Evolutionary conservation across 2,888 invertebrate genomes (phyloP), one percentile per base, ranked within the genome.

Genomic region (Glaucopsyche alexis): DNA sequence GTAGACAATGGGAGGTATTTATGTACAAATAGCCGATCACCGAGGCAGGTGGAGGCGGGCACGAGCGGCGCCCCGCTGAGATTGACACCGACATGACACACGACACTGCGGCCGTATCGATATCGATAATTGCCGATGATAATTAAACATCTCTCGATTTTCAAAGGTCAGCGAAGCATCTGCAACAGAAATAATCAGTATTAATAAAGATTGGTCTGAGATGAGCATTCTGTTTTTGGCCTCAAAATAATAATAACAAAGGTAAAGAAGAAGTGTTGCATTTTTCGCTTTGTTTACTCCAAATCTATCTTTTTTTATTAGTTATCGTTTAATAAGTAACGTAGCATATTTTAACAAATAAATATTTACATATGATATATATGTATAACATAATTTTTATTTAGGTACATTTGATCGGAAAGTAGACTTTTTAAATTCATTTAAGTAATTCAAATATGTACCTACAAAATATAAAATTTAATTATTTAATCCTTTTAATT

Each of bases 61-160:
- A 80, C 81, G 79, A 75, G 79, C 77, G 80, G 77, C 81, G 73
- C 79, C 83, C 84, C 81, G 85, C 82, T 73, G 85, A 71, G 83
- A 71, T 75, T 74, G 78, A 77, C 79, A 76, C 76, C 74, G 75
- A 74, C 75, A 73, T 75, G 76, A 70, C 72, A 71, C 72, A 72
- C 38, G 71, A 67, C 52, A 72, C 50, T 73, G 74, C 84, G 83
- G 8, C 42, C 82, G 8, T 13, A 52, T 83, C 83, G 84, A 84
- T 82, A 84, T 84, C 81, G 83, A 83, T 79, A 75, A 60, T 77
- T 77, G 76, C 78, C 79, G 81, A 74, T 74, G 65, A 47, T 67
- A 70, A 70, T 55, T 16, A 40, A 49, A 47, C 38, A 73, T 67
- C 45, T 29, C 60, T 60, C 60, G 7, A 38, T 60, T 55, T 60